These are phyloP conservation scores for Isoperla grammatica DNA, from an alignment of 2,888 invertebrate species.

Conservation along the genomic window DNA sequence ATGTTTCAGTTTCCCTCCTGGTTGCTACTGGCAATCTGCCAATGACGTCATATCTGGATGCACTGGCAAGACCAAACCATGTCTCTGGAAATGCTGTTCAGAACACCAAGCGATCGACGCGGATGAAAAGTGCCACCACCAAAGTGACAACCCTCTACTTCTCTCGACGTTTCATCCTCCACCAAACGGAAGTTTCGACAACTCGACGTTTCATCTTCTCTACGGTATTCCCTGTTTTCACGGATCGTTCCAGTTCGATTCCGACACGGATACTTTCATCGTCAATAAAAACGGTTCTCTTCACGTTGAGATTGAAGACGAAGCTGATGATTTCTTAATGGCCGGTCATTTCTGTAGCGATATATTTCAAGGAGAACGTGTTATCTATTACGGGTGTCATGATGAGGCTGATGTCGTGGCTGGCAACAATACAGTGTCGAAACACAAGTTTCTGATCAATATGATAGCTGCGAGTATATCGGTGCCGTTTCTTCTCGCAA, in stretches of 20 bases:
- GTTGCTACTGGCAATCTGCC: background rate
- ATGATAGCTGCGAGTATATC: conserved; percentile 39
- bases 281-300: conserved; percentile 11
- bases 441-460: conserved; percentile 23
- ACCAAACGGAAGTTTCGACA: too few relatives aligned
- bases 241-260: background rate
- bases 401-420: background rate
- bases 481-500: conserved; percentile 39
- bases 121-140: background rate
- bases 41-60: conserved; percentile 36
- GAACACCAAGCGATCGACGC: background rate
- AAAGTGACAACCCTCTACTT: too few relatives aligned
- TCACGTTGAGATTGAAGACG: too few relatives aligned
- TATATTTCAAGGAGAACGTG: background rate
- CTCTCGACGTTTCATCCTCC: too few relatives aligned
- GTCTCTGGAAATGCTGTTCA: conserved; percentile 43
- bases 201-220: too few relatives aligned
- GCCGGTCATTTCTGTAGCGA: conserved; percentile 24
- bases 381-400: conserved; percentile 1
- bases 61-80: conserved; percentile 41
- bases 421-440: background rate
- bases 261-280: too few relatives aligned
- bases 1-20: conserved; percentile 7
- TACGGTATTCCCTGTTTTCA: too few relatives aligned
- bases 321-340: background rate